Evolutionary conservation across 2,888 invertebrate genomes (phyloP).

Genomic region (Calephelis perditalis): DNA sequence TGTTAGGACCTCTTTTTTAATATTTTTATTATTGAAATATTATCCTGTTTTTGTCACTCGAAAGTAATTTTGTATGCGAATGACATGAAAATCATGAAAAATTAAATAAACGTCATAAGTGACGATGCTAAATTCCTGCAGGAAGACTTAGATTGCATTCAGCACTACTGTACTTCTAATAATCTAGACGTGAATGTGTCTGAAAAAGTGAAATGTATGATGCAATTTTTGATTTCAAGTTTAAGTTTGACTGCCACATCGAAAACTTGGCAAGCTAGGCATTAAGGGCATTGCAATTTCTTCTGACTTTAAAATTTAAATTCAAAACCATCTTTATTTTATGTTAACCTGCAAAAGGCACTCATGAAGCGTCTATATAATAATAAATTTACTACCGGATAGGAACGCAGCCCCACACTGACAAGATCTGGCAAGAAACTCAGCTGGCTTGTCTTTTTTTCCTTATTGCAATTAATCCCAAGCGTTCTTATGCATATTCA

Average conservation of each 20-base stretch:
- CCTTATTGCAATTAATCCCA: too few species aligned
- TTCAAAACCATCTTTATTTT: too few species aligned
- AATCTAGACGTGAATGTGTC: not conserved
- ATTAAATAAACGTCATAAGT: too few species aligned
- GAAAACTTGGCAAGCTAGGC: constrained; percentile 4
- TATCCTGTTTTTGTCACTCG: constrained; percentile 16
- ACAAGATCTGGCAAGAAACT: too few species aligned
- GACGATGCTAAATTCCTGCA: constrained; percentile 14
- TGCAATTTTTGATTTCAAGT: constrained; percentile 2
- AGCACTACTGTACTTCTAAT: not conserved
- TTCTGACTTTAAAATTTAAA: not conserved
- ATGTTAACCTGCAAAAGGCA: too few species aligned
- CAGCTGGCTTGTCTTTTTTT: too few species aligned
- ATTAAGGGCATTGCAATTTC: not conserved
- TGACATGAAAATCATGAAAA: constrained; percentile 24
- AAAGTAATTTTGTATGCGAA: constrained; percentile 21
- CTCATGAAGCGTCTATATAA: too few species aligned
- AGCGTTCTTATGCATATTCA: too few species aligned
- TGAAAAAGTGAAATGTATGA: constrained; percentile 3
- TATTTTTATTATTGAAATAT: constrained; percentile 23
- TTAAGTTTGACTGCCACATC: constrained; percentile 4
- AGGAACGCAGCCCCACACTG: too few species aligned
- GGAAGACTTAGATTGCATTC: constrained; percentile 12
- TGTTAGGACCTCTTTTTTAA: constrained; percentile 24
- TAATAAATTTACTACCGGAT: too few species aligned